These are phyloP conservation scores for Marmota monax DNA, from an alignment of 2,113 vertebrate species.

Conservation along the genomic window DNA sequence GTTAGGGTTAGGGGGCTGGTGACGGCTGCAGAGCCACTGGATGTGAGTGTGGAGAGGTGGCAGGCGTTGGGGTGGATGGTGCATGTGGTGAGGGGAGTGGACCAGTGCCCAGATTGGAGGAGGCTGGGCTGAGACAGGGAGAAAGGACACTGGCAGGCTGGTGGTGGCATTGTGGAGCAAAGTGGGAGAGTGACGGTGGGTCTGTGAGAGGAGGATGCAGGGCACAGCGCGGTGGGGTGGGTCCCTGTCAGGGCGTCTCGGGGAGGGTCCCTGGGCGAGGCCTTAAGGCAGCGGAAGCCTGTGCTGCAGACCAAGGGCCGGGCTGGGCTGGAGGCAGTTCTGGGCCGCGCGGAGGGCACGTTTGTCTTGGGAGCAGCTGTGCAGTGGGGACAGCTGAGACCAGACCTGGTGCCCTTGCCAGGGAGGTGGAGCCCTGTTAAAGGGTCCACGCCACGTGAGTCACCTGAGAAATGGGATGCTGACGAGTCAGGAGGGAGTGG, in stretches of 20 bases:
- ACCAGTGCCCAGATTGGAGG: background rate
- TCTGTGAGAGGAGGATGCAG: background rate
- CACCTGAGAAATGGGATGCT: background rate
- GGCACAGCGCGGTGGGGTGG: background rate
- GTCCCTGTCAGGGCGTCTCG: accelerated
- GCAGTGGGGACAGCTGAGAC: background rate
- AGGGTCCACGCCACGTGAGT: too few species aligned
- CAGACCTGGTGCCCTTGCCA: background rate
- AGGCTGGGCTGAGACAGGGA: background rate
- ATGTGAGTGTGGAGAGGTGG: too few species aligned
- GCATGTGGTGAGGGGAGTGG: background rate
- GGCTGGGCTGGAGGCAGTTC: background rate
- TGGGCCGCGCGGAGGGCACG: background rate
- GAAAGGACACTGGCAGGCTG: too few species aligned
- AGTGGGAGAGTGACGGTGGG: accelerated
- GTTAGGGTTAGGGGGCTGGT: accelerated
- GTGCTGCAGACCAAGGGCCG: background rate
- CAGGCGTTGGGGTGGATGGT: background rate
- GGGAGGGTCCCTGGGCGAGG: background rate
- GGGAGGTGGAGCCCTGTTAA: background rate
- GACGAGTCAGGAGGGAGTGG: accelerated
- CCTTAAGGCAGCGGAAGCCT: background rate
- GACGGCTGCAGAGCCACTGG: too few species aligned
- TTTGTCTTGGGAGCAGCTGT: background rate
- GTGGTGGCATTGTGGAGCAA: too few species aligned